Base-by-base conservation (phyloP, 1,140 invertebrate genomes). In the Orius laevigatus region DNA sequence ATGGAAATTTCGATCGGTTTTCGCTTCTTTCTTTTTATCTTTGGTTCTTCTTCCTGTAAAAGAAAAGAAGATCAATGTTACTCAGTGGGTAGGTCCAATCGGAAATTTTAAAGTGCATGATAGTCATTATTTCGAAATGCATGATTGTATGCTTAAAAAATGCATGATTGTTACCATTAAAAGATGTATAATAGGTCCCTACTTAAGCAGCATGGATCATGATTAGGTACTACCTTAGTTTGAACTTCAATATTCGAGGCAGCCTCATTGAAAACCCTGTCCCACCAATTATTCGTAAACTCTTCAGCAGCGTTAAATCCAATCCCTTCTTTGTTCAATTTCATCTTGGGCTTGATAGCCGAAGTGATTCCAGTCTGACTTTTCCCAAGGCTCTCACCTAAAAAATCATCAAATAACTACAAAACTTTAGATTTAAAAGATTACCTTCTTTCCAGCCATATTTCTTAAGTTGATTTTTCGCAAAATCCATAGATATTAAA, bases 231-330 rank as follows among this genome's bases (percentile, higher is more conserved):
- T 25, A 25, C 25, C 25, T 25, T 3, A 25, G 3, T 25, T 25
- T 25, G 3, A 25, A 25, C 25, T 4, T 25, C 20, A 11, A 51
- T 25, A 31, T 41, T 47, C n/a, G 44, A 41, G 8, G 50, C 50
- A 31, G 83, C 80, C 54, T 79, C 76, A 57, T 86, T 76, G 54
- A 78, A 87, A 8, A 79, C 65, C 41, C 72, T 70, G 57, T 81
- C 76, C 83, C 85, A 87, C 85, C 85, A 90, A 43, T 83, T 75
- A 47, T 79, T 74, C 15, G 76, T 81, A 57, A 80, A 84, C 52
- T 81, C 76, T 16, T 78, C 67, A 1, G 68, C 71, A 12, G 70
- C 63, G 61, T 83, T 74, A 59, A 81, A 78, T 0, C 85, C 86
- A 40, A 91, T 59, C n/a, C 85, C 85, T 14, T 71, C 60, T 15